phyloP scores from a whole-genome alignment of 1,140 invertebrate species.

The Drosophila dunni region DNA sequence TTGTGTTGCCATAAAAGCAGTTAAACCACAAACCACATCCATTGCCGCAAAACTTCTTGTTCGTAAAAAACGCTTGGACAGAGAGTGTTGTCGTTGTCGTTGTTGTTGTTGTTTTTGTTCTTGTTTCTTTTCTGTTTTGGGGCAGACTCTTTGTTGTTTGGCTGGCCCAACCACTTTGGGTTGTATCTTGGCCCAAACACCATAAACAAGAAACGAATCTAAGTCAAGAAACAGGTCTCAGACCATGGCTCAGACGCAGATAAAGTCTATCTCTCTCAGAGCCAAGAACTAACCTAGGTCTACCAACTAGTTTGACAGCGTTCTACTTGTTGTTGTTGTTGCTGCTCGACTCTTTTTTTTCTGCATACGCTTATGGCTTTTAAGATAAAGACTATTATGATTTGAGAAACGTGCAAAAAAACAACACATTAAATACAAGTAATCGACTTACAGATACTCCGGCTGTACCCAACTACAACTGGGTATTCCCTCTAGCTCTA shows the following conservation, averaged over 20 bases:
- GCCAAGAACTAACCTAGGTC: constrained; percentile 79
- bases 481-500: no score
- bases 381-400: constrained; percentile 79
- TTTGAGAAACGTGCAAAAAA: constrained; percentile 70
- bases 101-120: neutral
- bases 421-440: constrained; percentile 20
- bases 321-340: constrained; percentile 16
- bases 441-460: constrained; percentile 27
- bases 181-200: constrained; percentile 66
- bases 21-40: constrained; percentile 83
- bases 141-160: constrained; percentile 80
- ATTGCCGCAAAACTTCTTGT: constrained; percentile 81
- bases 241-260: constrained; percentile 36
- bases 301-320: constrained; percentile 73
- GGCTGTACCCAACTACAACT: neutral
- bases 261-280: constrained; percentile 31
- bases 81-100: neutral
- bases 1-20: constrained; percentile 80
- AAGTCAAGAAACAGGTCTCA: constrained; percentile 79
- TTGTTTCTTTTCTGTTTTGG: constrained; percentile 20
- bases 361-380: constrained; percentile 75
- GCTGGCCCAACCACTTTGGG: constrained; percentile 75
- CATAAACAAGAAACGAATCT: constrained; percentile 81
- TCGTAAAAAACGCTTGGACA: constrained; percentile 58
- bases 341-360: constrained; percentile 46